Conservation (phyloP, 2,113 vertebrate species). For the Balaenoptera acutorostrata region DNA sequence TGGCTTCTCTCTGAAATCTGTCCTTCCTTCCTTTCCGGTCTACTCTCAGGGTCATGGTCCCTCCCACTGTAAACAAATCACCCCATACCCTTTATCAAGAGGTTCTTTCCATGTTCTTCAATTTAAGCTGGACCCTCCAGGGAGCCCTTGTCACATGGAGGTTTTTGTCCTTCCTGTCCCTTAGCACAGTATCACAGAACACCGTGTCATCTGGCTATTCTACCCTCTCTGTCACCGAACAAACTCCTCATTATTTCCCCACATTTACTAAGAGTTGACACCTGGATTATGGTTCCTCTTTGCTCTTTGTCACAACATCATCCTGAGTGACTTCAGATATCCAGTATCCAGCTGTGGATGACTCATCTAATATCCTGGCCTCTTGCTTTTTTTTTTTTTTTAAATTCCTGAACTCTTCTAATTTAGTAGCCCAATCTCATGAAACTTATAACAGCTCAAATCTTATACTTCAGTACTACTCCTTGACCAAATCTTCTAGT, state of each 20-base stretch:
- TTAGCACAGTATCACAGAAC: background rate
- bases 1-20: background rate
- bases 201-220: accelerated
- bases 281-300: background rate
- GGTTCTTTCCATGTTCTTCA: background rate
- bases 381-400: background rate
- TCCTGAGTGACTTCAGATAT: background rate
- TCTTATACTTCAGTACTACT: background rate
- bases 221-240: background rate
- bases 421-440: background rate
- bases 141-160: accelerated
- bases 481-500: background rate
- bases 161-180: background rate
- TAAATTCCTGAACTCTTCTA: background rate
- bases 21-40: background rate
- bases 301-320: background rate
- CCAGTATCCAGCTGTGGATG: background rate
- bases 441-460: background rate
- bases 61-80: background rate
- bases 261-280: background rate
- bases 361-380: background rate
- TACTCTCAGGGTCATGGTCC: background rate
- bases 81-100: background rate
- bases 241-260: background rate
- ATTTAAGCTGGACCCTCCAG: background rate